Conservation (phyloP, 2,113 vertebrate genomes). For the Chaetodon auriga region DNA sequence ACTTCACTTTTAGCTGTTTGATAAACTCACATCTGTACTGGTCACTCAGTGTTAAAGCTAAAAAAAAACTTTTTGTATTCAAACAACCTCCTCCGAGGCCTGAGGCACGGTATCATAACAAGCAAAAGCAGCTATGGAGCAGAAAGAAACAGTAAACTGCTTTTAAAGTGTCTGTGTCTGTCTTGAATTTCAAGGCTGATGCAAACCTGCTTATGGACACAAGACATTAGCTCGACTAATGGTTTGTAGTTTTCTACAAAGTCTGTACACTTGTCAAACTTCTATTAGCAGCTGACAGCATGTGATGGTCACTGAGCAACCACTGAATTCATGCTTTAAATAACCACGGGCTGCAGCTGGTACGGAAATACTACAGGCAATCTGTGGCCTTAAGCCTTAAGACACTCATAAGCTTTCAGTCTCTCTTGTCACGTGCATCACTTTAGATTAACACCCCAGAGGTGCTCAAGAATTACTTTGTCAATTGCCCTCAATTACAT, state of each 20-base stretch:
- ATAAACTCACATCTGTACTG: neutral
- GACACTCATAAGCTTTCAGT: constrained; percentile 15
- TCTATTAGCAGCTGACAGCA: constrained; percentile 34
- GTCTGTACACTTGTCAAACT: constrained; percentile 44
- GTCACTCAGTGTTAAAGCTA: neutral
- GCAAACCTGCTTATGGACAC: constrained; percentile 33
- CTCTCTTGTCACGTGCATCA: constrained; percentile 5
- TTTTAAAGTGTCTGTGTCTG: constrained; percentile 14
- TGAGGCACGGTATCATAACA: neutral
- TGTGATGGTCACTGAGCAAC: constrained; percentile 19
- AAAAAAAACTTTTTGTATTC: neutral
- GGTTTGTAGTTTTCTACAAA: constrained; percentile 34
- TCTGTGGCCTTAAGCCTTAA: neutral
- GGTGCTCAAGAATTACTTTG: constrained; percentile 8
- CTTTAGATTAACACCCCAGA: constrained; percentile 9
- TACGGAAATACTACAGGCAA: constrained; percentile 6
- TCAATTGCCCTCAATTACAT: constrained; percentile 52
- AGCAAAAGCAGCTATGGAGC: constrained; percentile 7
- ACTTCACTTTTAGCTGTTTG: neutral
- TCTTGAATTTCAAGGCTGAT: constrained; percentile 27
- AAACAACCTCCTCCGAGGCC: neutral
- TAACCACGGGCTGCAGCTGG: constrained; percentile 23
- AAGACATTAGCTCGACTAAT: constrained; percentile 38
- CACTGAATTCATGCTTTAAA: constrained; percentile 20
- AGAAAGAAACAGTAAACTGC: constrained; percentile 4